Evolutionary conservation across 2,888 invertebrate genomes (phyloP), one percentile per base, ranked within the genome.

Genomic region (Bombylius discolor): DNA sequence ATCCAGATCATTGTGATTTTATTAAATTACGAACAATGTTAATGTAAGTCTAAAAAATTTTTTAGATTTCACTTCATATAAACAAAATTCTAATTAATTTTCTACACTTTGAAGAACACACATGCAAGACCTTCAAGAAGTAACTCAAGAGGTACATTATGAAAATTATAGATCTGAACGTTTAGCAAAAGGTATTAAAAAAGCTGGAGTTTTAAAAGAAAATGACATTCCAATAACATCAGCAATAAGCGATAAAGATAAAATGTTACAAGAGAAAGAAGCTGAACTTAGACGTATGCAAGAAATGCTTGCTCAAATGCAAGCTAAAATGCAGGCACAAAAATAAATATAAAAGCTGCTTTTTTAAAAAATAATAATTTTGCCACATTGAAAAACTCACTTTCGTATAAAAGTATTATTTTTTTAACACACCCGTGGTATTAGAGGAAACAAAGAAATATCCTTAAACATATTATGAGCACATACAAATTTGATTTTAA

Each of bases 271-370:
- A 64, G 91, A 95, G 72, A 96, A 96, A 72, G 95, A 96, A 69
- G 94, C 95, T 75, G 96, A 96, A 84, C 93, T 97, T 66, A 85
- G 93, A 62, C 84, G 92, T 66, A 97, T 97, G 97, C 95, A 96
- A 76, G 94, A 95, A 71, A 95, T 95, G 88, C 78, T 97, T 66
- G 86, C 89, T 42, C 92, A 94, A 76, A 97, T 97, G 96, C 94
- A 97, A 77, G 91, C 85, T 71, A 85, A 85, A 76, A 79, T 85
- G 60, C 85, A 85, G 74, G 83, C 82, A 67, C 7, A 39, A 9
- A 7, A 39, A 9, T 39, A 9, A 61, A 55, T 23, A 3, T 39
- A 6, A n/a, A 14, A 42, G 39, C 23, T 5, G n/a, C 36, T 34
- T n/a, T 36, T 36, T 34, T 13, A 23, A 23, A 23, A 23, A 23